Base-by-base conservation (phyloP, 2,113 vertebrate genomes). In the Toxotes jaculatrix region DNA sequence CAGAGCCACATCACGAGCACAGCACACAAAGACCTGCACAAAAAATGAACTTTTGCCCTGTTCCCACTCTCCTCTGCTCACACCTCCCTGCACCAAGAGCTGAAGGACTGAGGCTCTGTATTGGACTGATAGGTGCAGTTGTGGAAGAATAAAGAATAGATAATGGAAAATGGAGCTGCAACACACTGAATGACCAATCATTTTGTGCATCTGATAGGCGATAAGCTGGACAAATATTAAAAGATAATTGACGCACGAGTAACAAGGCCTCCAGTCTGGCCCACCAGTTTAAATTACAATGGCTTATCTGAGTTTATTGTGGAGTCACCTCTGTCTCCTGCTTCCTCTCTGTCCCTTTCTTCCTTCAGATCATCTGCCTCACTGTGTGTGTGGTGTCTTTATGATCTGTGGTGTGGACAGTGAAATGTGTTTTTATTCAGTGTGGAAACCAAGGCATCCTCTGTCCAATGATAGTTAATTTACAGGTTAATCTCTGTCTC, bases 301-400 rank as follows among this genome's bases (percentile, higher is more conserved):
- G 81, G 68, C 72, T 91, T 88, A 82, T 87, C 85, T 65, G 79
- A 78, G 77, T 85, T 83, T 77, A 84, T 64, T 84, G 76, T 86
- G 74, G 68, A 84, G 80, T 79, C 74, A 71, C 62, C 66, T 70
- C 66, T 69, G 60, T 69, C 68, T 73, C 14, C 66, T 65, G 61
- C 42, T 80, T 73, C 61, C 59, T 70, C 69, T 68, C 21, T 61
- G 4, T 45, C 56, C 56, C 61, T 63, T 47, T 47, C 78, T 56
- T 61, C 43, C 47, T 73, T 69, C 38, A 55, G 13, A 57, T 49
- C 19, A 4, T 78, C 74, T 76, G 65, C 36, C 55, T 84, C 70
- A 27, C 40, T 57, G 77, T 47, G 53, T 62, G 62, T n/a, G 51
- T 19, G 61, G 51, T 82, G 31, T 77, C 83, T 83, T 17, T 73